Percentiles rank a stretch among this genome's conserved stretches.
Conservation (phyloP, 2,113 vertebrate genomes). For the Gymnocephalus cernua region DNA sequence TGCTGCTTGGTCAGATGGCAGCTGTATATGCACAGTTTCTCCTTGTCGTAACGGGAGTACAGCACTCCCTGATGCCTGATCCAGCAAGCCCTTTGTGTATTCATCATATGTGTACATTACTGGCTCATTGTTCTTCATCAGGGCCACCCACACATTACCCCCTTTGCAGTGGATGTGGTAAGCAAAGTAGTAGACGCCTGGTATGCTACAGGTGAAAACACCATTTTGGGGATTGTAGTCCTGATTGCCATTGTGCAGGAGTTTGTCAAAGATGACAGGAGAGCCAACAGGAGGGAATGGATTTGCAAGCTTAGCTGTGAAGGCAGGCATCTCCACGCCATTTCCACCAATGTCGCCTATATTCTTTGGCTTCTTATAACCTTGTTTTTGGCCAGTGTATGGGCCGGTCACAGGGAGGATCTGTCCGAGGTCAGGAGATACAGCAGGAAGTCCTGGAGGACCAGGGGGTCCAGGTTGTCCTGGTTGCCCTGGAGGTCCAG, state of each 20-base stretch:
- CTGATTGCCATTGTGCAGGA: slow-evolving; percentile 94
- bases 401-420: slow-evolving; percentile 89
- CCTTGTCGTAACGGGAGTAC: slow-evolving; percentile 91
- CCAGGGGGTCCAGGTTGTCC: slow-evolving; percentile 82
- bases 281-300: slow-evolving; percentile 94
- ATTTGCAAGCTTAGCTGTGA: slow-evolving; percentile 92
- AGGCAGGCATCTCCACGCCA: slow-evolving; percentile 91
- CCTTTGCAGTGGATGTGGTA: slow-evolving; percentile 99
- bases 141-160: slow-evolving; percentile 94
- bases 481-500: slow-evolving; percentile 79
- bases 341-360: slow-evolving; percentile 70
- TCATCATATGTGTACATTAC: slow-evolving; percentile 99
- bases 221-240: slow-evolving; percentile 96
- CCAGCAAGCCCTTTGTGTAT: slow-evolving; percentile 95
- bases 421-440: slow-evolving; percentile 85
- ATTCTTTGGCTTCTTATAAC: slow-evolving; percentile 88
- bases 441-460: slow-evolving; percentile 82
- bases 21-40: slow-evolving; percentile 93
- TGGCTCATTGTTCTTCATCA: slow-evolving; percentile 96
- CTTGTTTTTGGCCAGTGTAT: slow-evolving; percentile 79
- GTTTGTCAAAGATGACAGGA: slow-evolving; percentile 94
- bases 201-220: slow-evolving; percentile 94
- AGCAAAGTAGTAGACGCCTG: slow-evolving; percentile 96
- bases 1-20: slow-evolving; percentile 96
- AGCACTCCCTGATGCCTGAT: slow-evolving; percentile 97